phyloP scores from a whole-genome alignment of 2,113 vertebrate genomes.

The Xenus cinereus region DNA sequence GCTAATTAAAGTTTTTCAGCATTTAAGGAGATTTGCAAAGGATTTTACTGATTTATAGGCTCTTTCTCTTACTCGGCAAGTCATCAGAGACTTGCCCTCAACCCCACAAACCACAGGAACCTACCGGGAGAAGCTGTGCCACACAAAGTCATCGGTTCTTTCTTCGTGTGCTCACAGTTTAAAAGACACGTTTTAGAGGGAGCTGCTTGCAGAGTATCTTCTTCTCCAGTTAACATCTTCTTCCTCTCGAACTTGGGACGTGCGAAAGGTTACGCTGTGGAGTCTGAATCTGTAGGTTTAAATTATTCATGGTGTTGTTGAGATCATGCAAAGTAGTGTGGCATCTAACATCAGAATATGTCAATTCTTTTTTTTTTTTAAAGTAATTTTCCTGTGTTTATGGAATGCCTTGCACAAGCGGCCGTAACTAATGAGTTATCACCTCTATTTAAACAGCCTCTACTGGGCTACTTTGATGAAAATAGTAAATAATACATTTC shows the following conservation, averaged over 20 bases:
- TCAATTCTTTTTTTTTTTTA: neutral
- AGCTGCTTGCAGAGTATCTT: neutral
- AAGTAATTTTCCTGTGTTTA: neutral
- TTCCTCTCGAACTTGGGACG: neutral
- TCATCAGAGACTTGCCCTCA: neutral
- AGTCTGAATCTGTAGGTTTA: neutral
- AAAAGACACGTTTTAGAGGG: neutral
- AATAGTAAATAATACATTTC: neutral
- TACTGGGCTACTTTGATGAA: neutral
- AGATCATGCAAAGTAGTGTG: neutral
- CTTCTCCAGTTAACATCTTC: neutral
- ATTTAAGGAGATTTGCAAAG: neutral
- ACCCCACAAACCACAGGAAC: neutral
- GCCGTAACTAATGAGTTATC: neutral
- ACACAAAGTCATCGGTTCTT: accelerated
- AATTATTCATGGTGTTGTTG: neutral
- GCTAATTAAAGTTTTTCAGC: neutral
- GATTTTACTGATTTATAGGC: neutral
- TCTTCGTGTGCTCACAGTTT: neutral
- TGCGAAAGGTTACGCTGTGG: accelerated
- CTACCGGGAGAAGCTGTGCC: neutral
- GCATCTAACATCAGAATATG: neutral
- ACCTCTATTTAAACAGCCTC: neutral
- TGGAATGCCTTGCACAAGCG: accelerated
- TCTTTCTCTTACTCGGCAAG: neutral